Base-by-base conservation (phyloP, 2,888 invertebrate species). In the Hofmannophila pseudospretella region DNA sequence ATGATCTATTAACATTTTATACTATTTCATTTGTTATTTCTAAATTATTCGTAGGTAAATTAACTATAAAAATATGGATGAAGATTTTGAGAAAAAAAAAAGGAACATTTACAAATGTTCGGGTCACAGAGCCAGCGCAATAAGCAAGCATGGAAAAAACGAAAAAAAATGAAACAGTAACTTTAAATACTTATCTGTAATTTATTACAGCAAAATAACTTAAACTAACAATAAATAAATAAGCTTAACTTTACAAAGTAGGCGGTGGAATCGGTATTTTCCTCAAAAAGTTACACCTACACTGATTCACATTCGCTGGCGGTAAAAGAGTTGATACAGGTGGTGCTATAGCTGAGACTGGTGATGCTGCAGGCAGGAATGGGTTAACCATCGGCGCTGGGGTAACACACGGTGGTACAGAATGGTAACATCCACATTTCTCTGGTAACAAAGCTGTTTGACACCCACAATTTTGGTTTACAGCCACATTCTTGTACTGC, bases 241-340 rank as follows among this genome's bases (percentile, higher is more conserved):
- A 34, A 8, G 29, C 12, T 28, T 9, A 36, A 29, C 7, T 23
- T 27, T 51, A 65, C 23, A 65, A 34, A 19, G 57, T 55, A 3
- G 65, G 67, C 1, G 67, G 67, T 0, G 67, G 67, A 16, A 69
- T 66, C 1, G 66, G 61, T 12, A 69, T 56, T 47, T 75, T 78
- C 33, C 71, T 63, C 30, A 76, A 54, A 41, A 63, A 74, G 9
- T 73, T 67, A 8, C 66, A 66, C 23, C 63, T 62, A 0, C 64
- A 54, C 29, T 67, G 58, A 0, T 48, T 55, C 0, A 59, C 56
- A 4, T 47, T 41, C 0, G 57, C 50, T 2, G 71, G 64, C 1
- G 75, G 70, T 8, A 72, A 34, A 0, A 59, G 9, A 12, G 41
- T 59, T 0, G 60, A 55, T 2, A 51, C 50, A 0, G 66, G 55